Evolutionary conservation across 2,888 invertebrate species (phyloP), one percentile per base, ranked within the genome.

Genomic region (Athalia cordata): DNA sequence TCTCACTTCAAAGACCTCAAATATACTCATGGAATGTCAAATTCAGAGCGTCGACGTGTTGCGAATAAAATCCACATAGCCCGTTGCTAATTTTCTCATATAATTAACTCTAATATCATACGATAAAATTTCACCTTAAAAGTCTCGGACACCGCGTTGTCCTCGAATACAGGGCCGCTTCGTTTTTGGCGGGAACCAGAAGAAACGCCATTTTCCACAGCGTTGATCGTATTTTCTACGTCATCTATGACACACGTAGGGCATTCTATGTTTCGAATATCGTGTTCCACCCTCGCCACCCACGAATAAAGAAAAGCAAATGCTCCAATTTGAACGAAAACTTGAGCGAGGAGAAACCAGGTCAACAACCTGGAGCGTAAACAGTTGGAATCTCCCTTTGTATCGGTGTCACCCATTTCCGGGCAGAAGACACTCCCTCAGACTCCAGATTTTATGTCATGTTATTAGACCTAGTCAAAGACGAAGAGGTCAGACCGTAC

Each of bases 81-180:
- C 62, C 9, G 5, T 64, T 64, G 0, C 64, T 15, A 15, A 2
- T 61, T 15, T 13, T 47, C 6, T 64, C 13, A 13, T 47, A 3
- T 13, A n/a, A 45, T 65, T 65, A 7, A n/a, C 7, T n/a, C 9
- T 67, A 4, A 66, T 6, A 49, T 49, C 45, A 43, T 8, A 6
- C 6, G 8, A 43, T 43, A 5, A 8, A 43, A 77, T 67, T 84
- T 83, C 83, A 89, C 89, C 84, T 88, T 85, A 77, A 87, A 87
- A 57, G 85, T 81, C 75, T 89, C 89, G 5, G 86, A 86, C 13
- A 90, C 88, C 8, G 88, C 86, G 78, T 90, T 90, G 81, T 89
- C 89, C 77, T 88, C 89, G 6, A 88, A 88, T 62, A 89, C 78
- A 1, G 86, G 84, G 76, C 88, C 86, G 81, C 88, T 89, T 4